Evolutionary conservation across 2,888 invertebrate genomes (phyloP).

Genomic region (Reticulitermes lucifugus): DNA sequence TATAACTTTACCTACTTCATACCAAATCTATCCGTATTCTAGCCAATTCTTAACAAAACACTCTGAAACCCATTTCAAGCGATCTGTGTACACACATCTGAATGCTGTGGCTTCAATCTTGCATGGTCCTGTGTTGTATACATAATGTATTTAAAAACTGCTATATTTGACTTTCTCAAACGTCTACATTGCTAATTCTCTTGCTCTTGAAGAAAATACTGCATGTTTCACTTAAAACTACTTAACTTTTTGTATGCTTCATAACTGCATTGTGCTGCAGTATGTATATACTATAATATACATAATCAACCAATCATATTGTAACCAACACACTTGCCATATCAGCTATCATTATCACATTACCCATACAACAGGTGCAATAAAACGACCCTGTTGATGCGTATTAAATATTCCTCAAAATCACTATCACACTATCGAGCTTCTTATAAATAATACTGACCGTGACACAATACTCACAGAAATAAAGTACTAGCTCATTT

Average conservation of each 20-base stretch:
- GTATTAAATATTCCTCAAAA: constrained; percentile 25
- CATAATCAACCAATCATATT: constrained; percentile 12
- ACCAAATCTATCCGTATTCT: not conserved
- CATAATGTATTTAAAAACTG: not conserved
- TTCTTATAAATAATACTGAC: constrained; percentile 21
- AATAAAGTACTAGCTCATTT: constrained; percentile 26
- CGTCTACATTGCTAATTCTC: not conserved
- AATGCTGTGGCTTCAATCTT: not conserved
- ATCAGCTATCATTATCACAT: constrained; percentile 24
- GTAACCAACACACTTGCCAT: constrained; percentile 1
- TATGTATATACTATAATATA: not conserved
- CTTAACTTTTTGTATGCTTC: constrained; percentile 15
- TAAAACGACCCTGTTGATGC: constrained; percentile 14
- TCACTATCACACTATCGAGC: constrained; percentile 10
- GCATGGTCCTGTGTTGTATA: not conserved
- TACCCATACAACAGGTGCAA: constrained; percentile 28
- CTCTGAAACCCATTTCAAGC: not conserved
- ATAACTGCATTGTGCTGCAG: constrained; percentile 3
- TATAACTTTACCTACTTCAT: not conserved
- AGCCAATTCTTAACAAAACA: not conserved
- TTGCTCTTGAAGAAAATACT: constrained; percentile 37
- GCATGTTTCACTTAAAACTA: constrained; percentile 34
- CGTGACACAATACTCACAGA: constrained; percentile 13
- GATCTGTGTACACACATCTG: not conserved
- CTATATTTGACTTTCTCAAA: not conserved